These are phyloP conservation scores for Halcyon senegalensis DNA, from an alignment of 2,113 vertebrate genomes.

Conservation along the genomic window DNA sequence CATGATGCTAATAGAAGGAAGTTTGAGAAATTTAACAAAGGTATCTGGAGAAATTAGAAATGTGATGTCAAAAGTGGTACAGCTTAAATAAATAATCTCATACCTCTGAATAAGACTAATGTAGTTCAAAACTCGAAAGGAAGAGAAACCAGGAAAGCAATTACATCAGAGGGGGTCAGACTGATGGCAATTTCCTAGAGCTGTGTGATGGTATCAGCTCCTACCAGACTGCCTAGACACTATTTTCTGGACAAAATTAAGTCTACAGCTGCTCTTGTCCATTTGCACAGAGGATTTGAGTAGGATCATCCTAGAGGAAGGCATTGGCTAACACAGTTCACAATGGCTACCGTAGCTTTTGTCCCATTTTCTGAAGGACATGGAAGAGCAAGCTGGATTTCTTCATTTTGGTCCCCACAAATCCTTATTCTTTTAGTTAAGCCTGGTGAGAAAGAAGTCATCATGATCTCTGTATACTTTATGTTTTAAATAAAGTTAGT, in stretches of 20 bases:
- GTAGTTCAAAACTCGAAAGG: not conserved
- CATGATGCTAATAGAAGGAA: not conserved
- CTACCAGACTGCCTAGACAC: not conserved
- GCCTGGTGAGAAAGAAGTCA: not conserved
- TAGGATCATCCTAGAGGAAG: accelerated
- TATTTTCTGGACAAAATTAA: not conserved
- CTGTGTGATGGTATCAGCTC: not conserved
- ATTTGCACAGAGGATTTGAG: accelerated
- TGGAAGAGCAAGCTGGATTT: not conserved
- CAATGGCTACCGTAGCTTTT: not conserved
- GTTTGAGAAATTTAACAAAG: not conserved
- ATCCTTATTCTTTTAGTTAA: not conserved
- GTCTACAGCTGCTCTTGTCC: not conserved
- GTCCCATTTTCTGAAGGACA: not conserved
- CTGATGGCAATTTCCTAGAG: not conserved
- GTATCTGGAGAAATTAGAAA: not conserved
- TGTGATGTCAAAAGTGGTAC: not conserved
- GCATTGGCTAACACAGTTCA: not conserved
- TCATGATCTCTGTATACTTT: not conserved
- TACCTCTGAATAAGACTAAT: not conserved
- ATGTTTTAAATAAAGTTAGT: not conserved
- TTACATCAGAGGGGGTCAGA: not conserved
- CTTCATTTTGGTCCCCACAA: not conserved
- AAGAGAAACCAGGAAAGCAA: not conserved
- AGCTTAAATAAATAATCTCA: not conserved